Evolutionary conservation across 2,888 invertebrate genomes (phyloP).

Genomic region (Chrysotoxum bicinctum): DNA sequence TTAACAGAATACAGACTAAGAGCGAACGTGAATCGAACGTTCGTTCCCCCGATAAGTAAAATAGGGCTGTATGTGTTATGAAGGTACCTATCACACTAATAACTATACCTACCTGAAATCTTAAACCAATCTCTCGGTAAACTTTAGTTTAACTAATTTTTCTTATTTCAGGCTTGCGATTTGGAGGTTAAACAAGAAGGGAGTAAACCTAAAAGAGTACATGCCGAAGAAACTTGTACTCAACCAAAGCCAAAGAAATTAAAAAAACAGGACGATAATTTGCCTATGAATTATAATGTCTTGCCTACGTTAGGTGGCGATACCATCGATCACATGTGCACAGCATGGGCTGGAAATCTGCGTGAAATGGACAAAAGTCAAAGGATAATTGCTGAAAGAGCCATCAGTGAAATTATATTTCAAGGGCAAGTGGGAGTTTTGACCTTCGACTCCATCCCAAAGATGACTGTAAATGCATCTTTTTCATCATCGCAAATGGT

Average conservation of each 20-base stretch:
- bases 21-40: too few relatives aligned
- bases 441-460: background rate
- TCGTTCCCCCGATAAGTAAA: too few relatives aligned
- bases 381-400: background rate
- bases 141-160: background rate
- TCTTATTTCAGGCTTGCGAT: background rate
- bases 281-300: background rate
- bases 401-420: constrained; percentile 23
- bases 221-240: background rate
- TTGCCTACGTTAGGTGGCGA: background rate
- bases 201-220: background rate
- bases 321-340: constrained; percentile 10
- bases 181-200: background rate
- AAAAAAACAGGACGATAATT: background rate
- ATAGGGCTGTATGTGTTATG: too few relatives aligned
- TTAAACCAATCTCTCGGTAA: too few relatives aligned
- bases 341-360: constrained; percentile 11
- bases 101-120: too few relatives aligned
- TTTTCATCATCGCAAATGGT: background rate
- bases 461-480: background rate
- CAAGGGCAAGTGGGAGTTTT: background rate
- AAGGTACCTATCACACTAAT: too few relatives aligned
- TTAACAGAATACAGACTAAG: too few relatives aligned
- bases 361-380: background rate
- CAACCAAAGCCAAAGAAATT: background rate